phyloP scores from a whole-genome alignment of 2,888 invertebrate species.

The Epirrhoe tristata region DNA sequence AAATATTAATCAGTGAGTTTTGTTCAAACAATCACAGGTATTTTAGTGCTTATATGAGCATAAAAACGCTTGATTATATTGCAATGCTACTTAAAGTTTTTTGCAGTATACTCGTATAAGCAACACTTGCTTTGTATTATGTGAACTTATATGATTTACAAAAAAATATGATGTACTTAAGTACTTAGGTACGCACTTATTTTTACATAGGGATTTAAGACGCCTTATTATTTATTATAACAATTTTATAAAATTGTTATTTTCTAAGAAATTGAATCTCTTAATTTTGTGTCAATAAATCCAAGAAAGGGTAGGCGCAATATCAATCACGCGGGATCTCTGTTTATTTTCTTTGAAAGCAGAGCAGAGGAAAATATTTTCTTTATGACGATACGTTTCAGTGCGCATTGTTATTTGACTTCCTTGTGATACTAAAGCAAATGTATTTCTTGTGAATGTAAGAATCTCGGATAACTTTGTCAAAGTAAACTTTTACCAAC shows the following conservation, averaged over 20 bases:
- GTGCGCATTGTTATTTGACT: conserved; percentile 33
- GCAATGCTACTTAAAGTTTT: background rate
- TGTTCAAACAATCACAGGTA: background rate
- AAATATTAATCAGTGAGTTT: background rate
- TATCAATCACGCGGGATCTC: conserved; percentile 15
- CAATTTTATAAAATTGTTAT: too few species aligned
- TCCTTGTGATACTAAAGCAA: conserved; percentile 18
- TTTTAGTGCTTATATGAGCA: background rate
- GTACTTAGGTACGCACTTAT: too few species aligned
- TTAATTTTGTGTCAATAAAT: conserved; percentile 8
- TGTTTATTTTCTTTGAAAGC: conserved; percentile 31
- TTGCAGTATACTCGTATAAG: too few species aligned
- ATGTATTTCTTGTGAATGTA: conserved; percentile 27
- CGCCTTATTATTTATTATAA: too few species aligned
- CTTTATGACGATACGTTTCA: conserved; percentile 33
- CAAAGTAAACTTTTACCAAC: conserved; percentile 39
- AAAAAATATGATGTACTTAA: too few species aligned
- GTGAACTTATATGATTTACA: too few species aligned
- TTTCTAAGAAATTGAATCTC: background rate
- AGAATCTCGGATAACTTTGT: conserved; percentile 31
- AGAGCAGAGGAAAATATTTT: conserved; percentile 27
- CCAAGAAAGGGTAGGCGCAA: conserved; percentile 4
- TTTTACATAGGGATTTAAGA: too few species aligned
- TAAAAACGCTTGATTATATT: background rate
- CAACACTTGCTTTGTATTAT: too few species aligned